Percentiles rank a stretch among this genome's conserved stretches.
Conservation (phyloP, 2,797 vertebrate genomes). For the Cuniculus paca region DNA sequence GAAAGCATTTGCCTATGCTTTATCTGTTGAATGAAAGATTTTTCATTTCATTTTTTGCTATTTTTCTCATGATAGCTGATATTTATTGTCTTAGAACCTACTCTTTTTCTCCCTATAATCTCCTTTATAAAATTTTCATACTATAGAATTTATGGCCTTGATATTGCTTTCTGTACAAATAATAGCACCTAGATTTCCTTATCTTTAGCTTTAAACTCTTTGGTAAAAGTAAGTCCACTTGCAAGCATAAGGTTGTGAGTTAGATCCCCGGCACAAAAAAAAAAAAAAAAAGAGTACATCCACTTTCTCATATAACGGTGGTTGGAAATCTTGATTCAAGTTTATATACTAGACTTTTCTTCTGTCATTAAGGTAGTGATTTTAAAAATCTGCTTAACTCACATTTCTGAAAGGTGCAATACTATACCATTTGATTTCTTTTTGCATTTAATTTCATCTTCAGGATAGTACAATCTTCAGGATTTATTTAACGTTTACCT, state of each 20-base stretch:
- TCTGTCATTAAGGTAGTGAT: not conserved
- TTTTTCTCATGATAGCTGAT: not conserved
- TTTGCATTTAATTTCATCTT: slow-evolving; percentile 8
- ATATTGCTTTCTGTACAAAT: not conserved
- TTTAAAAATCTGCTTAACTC: not conserved
- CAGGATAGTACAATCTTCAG: not conserved
- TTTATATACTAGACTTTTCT: not conserved
- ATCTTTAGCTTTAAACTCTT: slow-evolving; percentile 27
- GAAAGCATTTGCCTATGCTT: not conserved
- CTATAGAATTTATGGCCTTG: not conserved
- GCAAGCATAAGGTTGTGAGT: too few relatives aligned
- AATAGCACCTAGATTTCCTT: not conserved
- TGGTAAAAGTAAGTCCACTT: not conserved
- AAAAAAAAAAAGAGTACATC: not conserved
- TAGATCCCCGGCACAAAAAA: too few relatives aligned
- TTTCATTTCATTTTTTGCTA: not conserved
- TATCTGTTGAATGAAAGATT: not conserved
- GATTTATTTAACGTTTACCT: not conserved
- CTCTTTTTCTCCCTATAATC: not conserved
- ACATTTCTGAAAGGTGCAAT: not conserved
- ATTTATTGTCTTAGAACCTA: not conserved
- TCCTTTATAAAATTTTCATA: not conserved
- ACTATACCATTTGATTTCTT: not conserved
- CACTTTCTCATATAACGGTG: not conserved
- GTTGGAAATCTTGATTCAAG: not conserved